A percentile compares a stretch with the other conserved stretches of the same genome.
These are phyloP conservation scores for Sebastes hubbsi DNA, from an alignment of 2,797 vertebrate genomes.

Conservation along the genomic window DNA sequence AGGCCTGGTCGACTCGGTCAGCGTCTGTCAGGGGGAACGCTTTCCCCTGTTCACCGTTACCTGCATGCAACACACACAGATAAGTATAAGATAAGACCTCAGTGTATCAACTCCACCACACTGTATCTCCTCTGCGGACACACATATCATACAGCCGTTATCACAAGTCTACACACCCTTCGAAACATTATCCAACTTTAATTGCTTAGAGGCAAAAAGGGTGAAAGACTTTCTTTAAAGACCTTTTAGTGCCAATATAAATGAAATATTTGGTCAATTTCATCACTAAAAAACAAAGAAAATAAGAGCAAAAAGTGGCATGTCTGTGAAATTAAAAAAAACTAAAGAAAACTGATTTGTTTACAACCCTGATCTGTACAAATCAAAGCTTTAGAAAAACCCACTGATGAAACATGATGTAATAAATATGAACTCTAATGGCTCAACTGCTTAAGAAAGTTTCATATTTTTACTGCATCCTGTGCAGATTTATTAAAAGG, in stretches of 20 bases:
- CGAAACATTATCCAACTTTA: neutral
- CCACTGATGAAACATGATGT: slow-evolving; percentile 1
- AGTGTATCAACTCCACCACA: neutral
- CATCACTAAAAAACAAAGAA: neutral
- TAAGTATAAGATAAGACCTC: too few species aligned
- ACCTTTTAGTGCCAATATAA: neutral
- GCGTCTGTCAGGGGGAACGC: slow-evolving; percentile 89
- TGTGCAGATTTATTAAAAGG: neutral
- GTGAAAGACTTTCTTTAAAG: neutral
- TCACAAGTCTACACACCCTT: neutral
- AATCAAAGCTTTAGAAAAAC: neutral
- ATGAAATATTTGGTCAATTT: neutral
- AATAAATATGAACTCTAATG: neutral
- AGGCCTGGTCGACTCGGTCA: slow-evolving; percentile 93
- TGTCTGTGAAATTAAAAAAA: neutral
- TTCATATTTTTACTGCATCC: neutral
- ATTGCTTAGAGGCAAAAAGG: neutral
- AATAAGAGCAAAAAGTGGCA: neutral
- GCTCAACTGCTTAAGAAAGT: neutral
- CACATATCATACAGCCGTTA: too few species aligned
- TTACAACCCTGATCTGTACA: neutral
- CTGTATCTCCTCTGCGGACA: too few species aligned
- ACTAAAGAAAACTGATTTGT: neutral
- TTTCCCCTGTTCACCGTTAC: slow-evolving; percentile 93
- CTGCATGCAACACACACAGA: slow-evolving; percentile 63